Evolutionary conservation across 2,797 vertebrate species (phyloP).

Genomic region (Pitangus sulphuratus): DNA sequence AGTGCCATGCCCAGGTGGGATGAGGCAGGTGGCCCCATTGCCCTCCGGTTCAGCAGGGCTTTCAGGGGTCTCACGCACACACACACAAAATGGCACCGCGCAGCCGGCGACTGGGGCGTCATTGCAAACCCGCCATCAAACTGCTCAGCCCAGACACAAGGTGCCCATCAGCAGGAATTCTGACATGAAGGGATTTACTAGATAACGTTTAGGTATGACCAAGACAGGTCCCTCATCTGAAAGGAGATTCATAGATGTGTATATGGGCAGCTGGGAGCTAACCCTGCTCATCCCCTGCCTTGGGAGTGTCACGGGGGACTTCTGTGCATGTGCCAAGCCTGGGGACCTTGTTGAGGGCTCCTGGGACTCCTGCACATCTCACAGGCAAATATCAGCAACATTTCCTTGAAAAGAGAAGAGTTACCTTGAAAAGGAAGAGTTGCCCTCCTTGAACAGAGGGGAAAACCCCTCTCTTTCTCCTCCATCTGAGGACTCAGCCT

Average conservation of each 20-base stretch:
- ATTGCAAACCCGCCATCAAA: background rate
- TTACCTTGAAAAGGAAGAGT: background rate
- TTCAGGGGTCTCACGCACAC: background rate
- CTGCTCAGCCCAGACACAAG: background rate
- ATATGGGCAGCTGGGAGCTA: background rate
- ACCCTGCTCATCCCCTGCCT: background rate
- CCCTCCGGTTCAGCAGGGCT: background rate
- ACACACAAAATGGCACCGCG: rapidly evolving
- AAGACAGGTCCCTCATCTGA: background rate
- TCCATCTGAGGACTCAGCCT: background rate
- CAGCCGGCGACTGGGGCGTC: background rate
- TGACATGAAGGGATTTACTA: background rate
- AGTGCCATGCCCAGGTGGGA: background rate
- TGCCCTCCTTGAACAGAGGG: background rate
- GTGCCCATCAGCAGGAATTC: background rate
- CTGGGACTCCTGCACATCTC: too few relatives aligned
- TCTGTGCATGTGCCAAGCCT: background rate
- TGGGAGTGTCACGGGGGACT: background rate
- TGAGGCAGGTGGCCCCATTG: background rate
- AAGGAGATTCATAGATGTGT: background rate
- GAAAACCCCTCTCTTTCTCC: background rate
- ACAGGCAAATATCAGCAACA: background rate
- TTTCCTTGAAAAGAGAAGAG: background rate
- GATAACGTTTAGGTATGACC: background rate
- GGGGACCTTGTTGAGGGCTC: background rate